A percentile compares a stretch with the other conserved stretches of the same genome.
phyloP scores from a whole-genome alignment of 2,797 vertebrate species.

The Danio choprae region DNA sequence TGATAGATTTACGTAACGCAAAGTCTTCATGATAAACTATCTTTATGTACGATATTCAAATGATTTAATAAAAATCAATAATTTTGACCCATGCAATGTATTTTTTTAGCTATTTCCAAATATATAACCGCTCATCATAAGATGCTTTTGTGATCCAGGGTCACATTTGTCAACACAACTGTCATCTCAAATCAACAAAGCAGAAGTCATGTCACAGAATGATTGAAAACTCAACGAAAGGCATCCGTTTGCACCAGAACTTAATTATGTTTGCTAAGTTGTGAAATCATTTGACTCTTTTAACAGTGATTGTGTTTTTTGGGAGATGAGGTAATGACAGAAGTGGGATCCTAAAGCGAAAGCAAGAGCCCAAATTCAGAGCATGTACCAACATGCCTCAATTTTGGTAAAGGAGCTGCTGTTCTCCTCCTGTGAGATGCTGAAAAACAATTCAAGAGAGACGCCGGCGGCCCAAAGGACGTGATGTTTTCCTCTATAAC shows the following conservation, averaged over 20 bases:
- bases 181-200: not conserved
- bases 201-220: no score
- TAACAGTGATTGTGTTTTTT: conserved; percentile 25
- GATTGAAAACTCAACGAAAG: no score
- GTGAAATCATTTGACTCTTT: not conserved
- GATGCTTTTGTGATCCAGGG: no score
- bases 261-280: not conserved
- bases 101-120: no score
- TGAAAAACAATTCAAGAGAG: conserved; percentile 65
- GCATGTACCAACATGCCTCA: conserved; percentile 70
- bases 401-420: conserved; percentile 59
- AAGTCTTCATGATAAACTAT: no score
- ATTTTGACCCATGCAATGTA: no score
- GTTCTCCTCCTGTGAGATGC: conserved; percentile 75
- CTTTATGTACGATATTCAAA: no score
- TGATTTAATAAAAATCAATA: no score
- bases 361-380: conserved; percentile 59
- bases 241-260: no score
- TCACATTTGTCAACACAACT: not conserved
- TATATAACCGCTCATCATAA: no score
- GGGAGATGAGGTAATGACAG: conserved; percentile 24
- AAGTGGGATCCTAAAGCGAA: conserved; percentile 50
- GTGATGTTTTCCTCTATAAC: conserved; percentile 66
- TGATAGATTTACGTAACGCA: no score
- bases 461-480: conserved; percentile 75